Evolutionary conservation across 2,888 invertebrate species (phyloP).

Genomic region (Ormyrus nitidulus): DNA sequence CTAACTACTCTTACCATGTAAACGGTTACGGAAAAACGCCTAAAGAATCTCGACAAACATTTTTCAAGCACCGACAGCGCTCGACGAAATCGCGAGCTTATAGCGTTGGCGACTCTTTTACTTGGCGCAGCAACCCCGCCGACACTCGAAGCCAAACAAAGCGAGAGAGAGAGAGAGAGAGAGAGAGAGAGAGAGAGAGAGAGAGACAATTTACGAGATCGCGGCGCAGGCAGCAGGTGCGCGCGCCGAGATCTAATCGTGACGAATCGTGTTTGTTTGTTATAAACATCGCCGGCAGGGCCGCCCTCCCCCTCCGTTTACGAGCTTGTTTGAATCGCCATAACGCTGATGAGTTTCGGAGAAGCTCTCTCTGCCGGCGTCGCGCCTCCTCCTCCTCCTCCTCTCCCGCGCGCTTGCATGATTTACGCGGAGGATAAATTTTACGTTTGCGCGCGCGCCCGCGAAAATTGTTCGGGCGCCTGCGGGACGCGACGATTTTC

Average conservation of each 20-base stretch:
- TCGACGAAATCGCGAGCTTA: no score
- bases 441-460: slow-evolving; percentile 13
- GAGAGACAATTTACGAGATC: not conserved
- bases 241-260: slow-evolving; percentile 32
- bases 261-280: slow-evolving; percentile 50
- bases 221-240: not conserved
- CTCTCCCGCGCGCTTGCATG: not conserved
- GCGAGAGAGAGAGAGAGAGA: no score
- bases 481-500: no score
- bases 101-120: no score
- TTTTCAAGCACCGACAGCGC: no score
- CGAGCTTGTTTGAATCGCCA: slow-evolving; percentile 34
- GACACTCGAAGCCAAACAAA: no score
- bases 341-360: slow-evolving; percentile 48
- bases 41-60: no score
- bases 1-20: no score
- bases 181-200: no score
- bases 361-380: not conserved
- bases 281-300: slow-evolving; percentile 38
- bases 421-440: slow-evolving; percentile 37
- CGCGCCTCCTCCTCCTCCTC: not conserved
- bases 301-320: not conserved
- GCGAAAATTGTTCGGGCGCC: slow-evolving; percentile 7
- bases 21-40: no score
- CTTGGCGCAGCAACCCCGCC: no score